phyloP scores from a whole-genome alignment of 2,888 invertebrate genomes.

The Empis stercorea region DNA sequence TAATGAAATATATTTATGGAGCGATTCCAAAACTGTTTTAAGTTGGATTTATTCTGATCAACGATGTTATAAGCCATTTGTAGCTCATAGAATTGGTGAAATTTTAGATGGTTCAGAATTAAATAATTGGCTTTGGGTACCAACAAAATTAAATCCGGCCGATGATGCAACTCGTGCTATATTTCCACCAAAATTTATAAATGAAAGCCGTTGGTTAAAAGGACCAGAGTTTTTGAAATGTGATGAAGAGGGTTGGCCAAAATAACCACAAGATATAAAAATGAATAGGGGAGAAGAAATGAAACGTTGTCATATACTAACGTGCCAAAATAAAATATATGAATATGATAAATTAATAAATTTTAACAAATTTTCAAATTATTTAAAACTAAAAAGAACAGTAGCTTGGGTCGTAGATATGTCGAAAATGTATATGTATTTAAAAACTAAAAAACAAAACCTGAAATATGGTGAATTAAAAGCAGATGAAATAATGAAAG shows the following conservation, averaged over 20 bases:
- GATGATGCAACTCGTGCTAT: conserved; percentile 15
- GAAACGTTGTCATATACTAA: neutral
- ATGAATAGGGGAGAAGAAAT: conserved; percentile 6
- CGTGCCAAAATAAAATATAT: too few relatives aligned
- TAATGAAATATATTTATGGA: conserved; percentile 6
- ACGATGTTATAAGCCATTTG: conserved; percentile 15
- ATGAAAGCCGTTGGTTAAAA: conserved; percentile 6
- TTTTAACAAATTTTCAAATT: conserved; percentile 6
- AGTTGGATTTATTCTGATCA: conserved; percentile 12
- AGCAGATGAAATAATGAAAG: neutral
- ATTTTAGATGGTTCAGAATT: conserved; percentile 10
- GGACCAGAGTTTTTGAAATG: conserved; percentile 9
- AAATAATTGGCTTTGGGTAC: conserved; percentile 17
- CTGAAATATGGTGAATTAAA: neutral
- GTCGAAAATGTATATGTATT: neutral
- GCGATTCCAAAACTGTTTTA: conserved; percentile 10
- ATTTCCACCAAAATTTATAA: conserved; percentile 4
- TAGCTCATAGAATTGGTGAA: conserved; percentile 16
- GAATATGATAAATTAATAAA: conserved; percentile 1
- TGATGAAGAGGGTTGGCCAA: conserved; percentile 6
- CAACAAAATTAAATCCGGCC: conserved; percentile 15
- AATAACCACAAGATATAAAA: neutral
- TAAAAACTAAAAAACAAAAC: too few relatives aligned
- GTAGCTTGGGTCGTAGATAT: neutral
- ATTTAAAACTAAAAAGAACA: conserved; percentile 6